A percentile compares a stretch with the other conserved stretches of the same genome.
phyloP scores from a whole-genome alignment of 2,113 vertebrate genomes.

The Balaeniceps rex region DNA sequence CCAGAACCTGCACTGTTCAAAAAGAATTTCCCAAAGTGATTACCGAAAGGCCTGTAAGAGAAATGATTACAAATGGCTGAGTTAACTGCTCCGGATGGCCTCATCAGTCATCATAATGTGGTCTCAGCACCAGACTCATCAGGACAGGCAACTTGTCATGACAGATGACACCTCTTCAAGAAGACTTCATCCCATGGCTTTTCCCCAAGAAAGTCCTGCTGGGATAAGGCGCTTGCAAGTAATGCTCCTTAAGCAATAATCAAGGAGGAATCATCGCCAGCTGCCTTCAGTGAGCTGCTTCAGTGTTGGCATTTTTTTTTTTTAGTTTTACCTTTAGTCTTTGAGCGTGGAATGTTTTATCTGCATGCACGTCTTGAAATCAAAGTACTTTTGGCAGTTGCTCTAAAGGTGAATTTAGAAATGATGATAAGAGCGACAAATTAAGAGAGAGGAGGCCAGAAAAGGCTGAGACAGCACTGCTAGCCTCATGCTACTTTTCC shows the following conservation, averaged over 20 bases:
- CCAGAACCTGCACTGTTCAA: background rate
- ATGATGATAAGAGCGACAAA: background rate
- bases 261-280: slow-evolving; percentile 4
- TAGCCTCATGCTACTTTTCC: background rate
- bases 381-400: background rate
- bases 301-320: background rate
- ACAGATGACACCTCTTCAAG: slow-evolving; percentile 47
- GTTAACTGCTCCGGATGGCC: slow-evolving; percentile 46
- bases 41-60: slow-evolving; percentile 45
- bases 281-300: background rate
- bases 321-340: background rate
- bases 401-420: slow-evolving; percentile 16
- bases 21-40: slow-evolving; percentile 58
- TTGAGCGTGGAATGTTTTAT: background rate
- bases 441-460: background rate
- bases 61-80: slow-evolving; percentile 70
- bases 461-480: background rate
- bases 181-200: slow-evolving; percentile 16
- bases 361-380: background rate
- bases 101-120: slow-evolving; percentile 64
- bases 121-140: slow-evolving; percentile 51
- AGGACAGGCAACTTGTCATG: slow-evolving; percentile 57
- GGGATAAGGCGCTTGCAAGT: slow-evolving; percentile 18
- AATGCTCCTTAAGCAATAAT: slow-evolving; percentile 10
- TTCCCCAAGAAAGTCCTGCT: background rate